These are phyloP conservation scores for Camponotus pennsylvanicus DNA, from an alignment of 1,140 invertebrate species.

Conservation along the genomic window DNA sequence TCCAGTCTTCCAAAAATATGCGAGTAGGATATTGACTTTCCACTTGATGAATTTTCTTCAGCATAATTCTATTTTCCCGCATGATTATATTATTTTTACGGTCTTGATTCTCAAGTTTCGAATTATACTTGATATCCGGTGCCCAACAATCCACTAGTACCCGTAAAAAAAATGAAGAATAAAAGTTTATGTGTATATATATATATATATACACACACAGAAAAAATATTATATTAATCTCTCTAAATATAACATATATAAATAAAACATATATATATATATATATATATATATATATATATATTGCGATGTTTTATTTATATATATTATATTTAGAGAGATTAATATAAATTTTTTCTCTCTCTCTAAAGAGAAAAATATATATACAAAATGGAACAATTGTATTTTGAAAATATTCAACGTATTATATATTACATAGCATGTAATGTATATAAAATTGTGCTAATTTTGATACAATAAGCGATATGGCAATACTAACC, in stretches of 20 bases:
- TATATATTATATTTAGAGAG: background rate
- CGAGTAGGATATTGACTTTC: conserved; percentile 68
- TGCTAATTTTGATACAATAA: conserved; percentile 18
- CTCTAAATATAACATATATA: too few relatives aligned
- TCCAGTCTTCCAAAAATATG: conserved; percentile 73
- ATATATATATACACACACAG: background rate
- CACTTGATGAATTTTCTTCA: conserved; percentile 64
- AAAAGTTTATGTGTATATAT: background rate
- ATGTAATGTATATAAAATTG: background rate
- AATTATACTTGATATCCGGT: conserved; percentile 50
- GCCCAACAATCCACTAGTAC: conserved; percentile 79
- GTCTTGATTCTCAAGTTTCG: conserved; percentile 28
- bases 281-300: background rate
- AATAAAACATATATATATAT: too few relatives aligned
- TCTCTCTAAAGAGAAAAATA: background rate
- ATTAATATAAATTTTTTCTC: background rate
- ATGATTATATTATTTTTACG: conserved; percentile 57
- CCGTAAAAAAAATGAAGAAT: conserved; percentile 70
- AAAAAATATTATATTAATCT: too few relatives aligned
- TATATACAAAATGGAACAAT: background rate
- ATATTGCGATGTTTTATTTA: background rate
- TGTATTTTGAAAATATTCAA: conserved; percentile 6
- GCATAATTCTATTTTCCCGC: conserved; percentile 71
- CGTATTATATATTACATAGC: background rate
- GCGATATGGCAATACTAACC: conserved; percentile 76